phyloP scores from a whole-genome alignment of 1,140 invertebrate genomes.

The Drosophila virilis region DNA sequence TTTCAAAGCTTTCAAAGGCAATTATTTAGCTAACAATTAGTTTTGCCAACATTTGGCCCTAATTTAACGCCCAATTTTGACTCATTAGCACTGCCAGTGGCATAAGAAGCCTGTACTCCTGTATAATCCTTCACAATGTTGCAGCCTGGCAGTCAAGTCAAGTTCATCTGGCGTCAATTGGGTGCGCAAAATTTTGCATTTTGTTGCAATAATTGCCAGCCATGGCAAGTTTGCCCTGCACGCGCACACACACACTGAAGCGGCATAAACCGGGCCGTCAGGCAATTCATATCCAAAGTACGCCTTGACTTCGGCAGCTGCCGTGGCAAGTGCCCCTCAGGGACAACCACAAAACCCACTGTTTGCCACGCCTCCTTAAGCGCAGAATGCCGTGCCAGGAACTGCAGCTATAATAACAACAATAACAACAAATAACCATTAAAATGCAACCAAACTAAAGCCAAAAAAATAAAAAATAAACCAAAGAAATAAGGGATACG shows the following conservation, averaged over 20 bases:
- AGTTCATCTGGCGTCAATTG: constrained; percentile 17
- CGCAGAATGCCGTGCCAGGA: constrained; percentile 61
- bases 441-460: constrained; percentile 48
- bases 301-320: constrained; percentile 9
- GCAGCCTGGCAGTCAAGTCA: not conserved
- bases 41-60: not conserved
- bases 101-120: not conserved
- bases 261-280: constrained; percentile 3
- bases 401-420: constrained; percentile 18
- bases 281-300: constrained; percentile 18
- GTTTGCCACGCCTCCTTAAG: constrained; percentile 44
- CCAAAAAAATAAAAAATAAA: constrained; percentile 22
- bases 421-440: constrained; percentile 54
- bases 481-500: not conserved
- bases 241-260: not conserved
- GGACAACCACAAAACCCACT: no score
- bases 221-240: constrained; percentile 4
- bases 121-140: not conserved
- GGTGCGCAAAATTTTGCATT: constrained; percentile 25
- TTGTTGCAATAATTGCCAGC: constrained; percentile 22
- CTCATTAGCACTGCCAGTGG: constrained; percentile 16
- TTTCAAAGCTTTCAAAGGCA: not conserved
- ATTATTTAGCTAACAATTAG: not conserved
- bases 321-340: constrained; percentile 1
- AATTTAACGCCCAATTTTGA: not conserved